These are phyloP conservation scores for Yoshiicerus persimilis DNA, from an alignment of 1,140 invertebrate species.

Conservation along the genomic window DNA sequence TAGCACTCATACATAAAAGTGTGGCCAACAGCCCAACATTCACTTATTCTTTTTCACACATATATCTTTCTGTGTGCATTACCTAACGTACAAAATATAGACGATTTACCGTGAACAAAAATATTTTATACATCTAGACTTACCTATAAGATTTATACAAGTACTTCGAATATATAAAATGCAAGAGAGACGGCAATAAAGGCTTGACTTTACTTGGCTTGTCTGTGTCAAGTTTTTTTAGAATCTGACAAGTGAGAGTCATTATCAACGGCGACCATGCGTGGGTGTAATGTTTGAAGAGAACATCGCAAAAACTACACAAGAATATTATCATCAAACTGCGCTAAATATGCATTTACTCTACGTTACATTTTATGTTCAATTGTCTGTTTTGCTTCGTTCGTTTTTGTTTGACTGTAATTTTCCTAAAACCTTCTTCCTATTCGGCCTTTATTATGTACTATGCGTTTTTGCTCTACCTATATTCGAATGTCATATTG, in stretches of 20 bases:
- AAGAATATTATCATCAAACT: background rate
- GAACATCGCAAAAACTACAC: slow-evolving; percentile 1
- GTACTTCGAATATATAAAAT: background rate
- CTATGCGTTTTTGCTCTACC: background rate
- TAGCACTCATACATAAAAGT: background rate
- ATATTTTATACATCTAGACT: background rate
- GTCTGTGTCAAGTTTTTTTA: background rate
- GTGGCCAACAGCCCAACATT: background rate
- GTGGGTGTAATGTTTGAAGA: slow-evolving; percentile 15
- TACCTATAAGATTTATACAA: background rate
- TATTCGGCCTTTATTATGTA: background rate
- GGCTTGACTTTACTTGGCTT: background rate
- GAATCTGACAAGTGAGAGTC: background rate
- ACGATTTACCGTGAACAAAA: background rate
- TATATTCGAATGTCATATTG: background rate
- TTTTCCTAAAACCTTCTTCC: background rate
- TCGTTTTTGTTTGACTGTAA: background rate
- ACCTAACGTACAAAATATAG: background rate
- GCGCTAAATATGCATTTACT: slow-evolving; percentile 13
- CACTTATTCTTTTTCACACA: background rate
- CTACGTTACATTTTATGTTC: background rate
- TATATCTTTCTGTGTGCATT: background rate
- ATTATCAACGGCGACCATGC: slow-evolving; percentile 18
- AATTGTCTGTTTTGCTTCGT: background rate
- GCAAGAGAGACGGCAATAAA: background rate